These are phyloP conservation scores for Thaumetopoea pityocampa DNA, from an alignment of 1,140 invertebrate species.

Conservation along the genomic window DNA sequence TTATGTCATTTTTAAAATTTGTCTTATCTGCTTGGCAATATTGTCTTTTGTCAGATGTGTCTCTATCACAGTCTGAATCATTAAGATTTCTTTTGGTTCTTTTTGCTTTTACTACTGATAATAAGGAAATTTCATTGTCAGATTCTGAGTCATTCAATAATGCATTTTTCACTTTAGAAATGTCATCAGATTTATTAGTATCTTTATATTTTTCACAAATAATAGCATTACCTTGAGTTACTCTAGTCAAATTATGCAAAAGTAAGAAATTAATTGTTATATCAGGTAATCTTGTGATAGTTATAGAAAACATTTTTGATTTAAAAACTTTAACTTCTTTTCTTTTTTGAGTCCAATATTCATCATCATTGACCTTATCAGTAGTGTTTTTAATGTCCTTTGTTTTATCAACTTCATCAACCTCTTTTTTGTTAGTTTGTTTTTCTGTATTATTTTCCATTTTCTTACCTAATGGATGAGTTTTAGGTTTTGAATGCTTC, in stretches of 20 bases:
- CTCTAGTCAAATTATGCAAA: slow-evolving; percentile 37
- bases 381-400: slow-evolving; percentile 8
- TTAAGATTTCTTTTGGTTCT: too few species aligned
- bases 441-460: slow-evolving; percentile 11
- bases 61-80: too few species aligned
- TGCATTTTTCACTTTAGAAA: slow-evolving; percentile 1
- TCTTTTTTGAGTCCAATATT: slow-evolving; percentile 33
- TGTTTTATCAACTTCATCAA: slow-evolving; percentile 11
- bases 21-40: too few species aligned
- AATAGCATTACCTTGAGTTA: slow-evolving; percentile 30
- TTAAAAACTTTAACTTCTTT: slow-evolving; percentile 46
- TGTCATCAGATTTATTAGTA: slow-evolving; percentile 3
- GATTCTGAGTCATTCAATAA: slow-evolving; percentile 7
- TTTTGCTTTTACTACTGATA: too few species aligned
- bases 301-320: slow-evolving; percentile 42
- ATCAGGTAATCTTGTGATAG: slow-evolving; percentile 39
- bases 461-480: slow-evolving; percentile 2
- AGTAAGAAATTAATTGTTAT: slow-evolving; percentile 36
- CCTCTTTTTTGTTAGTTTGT: slow-evolving; percentile 12
- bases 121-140: too few species aligned
- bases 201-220: slow-evolving; percentile 27
- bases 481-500: neutral
- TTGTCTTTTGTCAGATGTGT: too few species aligned
- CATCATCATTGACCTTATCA: slow-evolving; percentile 22
- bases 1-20: too few species aligned